These are phyloP conservation scores for Anniella stebbinsi DNA, from an alignment of 2,797 vertebrate genomes.

Conservation along the genomic window DNA sequence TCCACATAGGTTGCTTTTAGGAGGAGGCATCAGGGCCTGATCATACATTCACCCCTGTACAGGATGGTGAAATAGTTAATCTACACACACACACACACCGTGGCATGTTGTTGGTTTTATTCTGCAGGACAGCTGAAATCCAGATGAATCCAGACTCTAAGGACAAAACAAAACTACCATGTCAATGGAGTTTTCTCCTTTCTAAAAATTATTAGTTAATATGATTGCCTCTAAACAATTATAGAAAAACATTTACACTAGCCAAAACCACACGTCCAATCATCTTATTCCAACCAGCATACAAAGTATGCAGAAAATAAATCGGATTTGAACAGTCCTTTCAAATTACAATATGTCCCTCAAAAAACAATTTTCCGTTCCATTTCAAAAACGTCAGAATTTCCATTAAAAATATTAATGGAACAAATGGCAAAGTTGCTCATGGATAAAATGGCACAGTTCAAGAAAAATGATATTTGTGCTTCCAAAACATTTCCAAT, in stretches of 20 bases:
- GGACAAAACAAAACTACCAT: not conserved
- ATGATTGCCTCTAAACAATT: too few species aligned
- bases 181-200: not conserved
- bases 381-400: not conserved
- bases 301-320: not conserved
- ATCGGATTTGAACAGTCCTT: not conserved
- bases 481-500: not conserved
- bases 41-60: not conserved
- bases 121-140: conserved; percentile 13
- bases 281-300: not conserved
- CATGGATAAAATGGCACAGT: not conserved
- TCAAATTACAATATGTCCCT: not conserved
- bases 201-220: not conserved
- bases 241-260: not conserved
- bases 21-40: too few species aligned
- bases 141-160: conserved; percentile 15
- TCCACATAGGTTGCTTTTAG: not conserved
- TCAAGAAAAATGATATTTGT: not conserved
- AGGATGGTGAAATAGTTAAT: not conserved
- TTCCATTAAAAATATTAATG: not conserved
- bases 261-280: not conserved
- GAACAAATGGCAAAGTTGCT: not conserved
- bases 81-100: not conserved
- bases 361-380: not conserved
- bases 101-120: conserved; percentile 27